These are phyloP conservation scores for Poecilus cupreus DNA, from an alignment of 2,888 invertebrate species.

Conservation along the genomic window DNA sequence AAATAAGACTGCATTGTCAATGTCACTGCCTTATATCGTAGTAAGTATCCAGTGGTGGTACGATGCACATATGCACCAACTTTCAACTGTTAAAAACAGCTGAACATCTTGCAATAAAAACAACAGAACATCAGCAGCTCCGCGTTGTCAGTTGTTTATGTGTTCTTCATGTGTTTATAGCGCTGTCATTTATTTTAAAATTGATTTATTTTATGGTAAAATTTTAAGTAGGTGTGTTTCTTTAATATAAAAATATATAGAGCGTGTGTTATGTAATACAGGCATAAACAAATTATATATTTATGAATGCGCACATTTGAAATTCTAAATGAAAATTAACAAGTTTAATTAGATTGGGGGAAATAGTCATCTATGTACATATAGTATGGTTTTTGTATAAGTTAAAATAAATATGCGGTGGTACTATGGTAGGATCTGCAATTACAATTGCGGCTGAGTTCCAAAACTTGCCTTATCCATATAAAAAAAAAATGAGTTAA, in stretches of 20 bases:
- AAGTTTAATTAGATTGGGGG: too few relatives aligned
- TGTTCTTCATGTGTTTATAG: neutral
- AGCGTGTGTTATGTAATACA: neutral
- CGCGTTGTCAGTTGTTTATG: constrained; percentile 9
- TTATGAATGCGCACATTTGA: neutral
- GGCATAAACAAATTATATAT: neutral
- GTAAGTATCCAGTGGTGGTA: neutral
- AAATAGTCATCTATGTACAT: too few relatives aligned
- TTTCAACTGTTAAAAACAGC: neutral
- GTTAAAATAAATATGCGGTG: too few relatives aligned
- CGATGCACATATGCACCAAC: too few relatives aligned
- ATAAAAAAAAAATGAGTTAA: too few relatives aligned
- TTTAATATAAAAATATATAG: neutral
- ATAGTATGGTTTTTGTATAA: too few relatives aligned
- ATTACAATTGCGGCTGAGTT: too few relatives aligned
- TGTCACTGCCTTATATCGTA: neutral
- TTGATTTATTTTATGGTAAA: too few relatives aligned
- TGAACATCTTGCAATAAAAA: neutral
- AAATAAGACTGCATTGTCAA: too few relatives aligned
- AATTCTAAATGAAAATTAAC: neutral
- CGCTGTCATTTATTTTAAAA: neutral
- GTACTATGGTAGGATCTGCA: too few relatives aligned
- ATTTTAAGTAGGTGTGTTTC: too few relatives aligned
- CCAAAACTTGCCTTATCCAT: too few relatives aligned
- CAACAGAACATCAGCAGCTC: neutral